Conservation (phyloP, 2,797 vertebrate species). For the Coregonus ussuriensis region DNA sequence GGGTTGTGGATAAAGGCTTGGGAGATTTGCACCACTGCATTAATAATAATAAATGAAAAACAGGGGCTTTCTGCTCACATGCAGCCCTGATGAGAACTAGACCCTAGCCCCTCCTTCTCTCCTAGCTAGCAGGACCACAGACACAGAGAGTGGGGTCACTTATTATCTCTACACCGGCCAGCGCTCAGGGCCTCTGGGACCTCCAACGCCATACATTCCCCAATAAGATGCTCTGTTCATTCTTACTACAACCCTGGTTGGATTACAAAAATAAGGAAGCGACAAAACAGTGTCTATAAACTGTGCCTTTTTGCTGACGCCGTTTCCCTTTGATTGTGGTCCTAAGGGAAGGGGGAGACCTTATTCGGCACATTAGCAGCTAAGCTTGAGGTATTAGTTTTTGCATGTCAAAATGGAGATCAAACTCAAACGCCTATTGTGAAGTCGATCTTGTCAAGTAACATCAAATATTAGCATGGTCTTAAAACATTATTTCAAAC, state of each 20-base stretch:
- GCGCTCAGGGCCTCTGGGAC: slow-evolving; percentile 43
- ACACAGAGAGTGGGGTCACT: slow-evolving; percentile 29
- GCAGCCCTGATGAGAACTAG: slow-evolving; percentile 43
- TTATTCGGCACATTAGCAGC: slow-evolving; percentile 82
- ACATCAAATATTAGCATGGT: slow-evolving; percentile 65
- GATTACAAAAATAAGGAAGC: slow-evolving; percentile 75
- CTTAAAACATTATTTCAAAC: slow-evolving; percentile 75
- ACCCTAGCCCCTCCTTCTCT: background rate
- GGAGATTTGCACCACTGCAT: slow-evolving; percentile 69
- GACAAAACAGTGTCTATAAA: slow-evolving; percentile 76
- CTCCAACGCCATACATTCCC: slow-evolving; percentile 63
- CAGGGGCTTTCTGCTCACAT: slow-evolving; percentile 43
- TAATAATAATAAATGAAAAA: slow-evolving; percentile 30
- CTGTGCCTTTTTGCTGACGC: slow-evolving; percentile 67
- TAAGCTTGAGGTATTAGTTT: slow-evolving; percentile 98
- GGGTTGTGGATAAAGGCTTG: slow-evolving; percentile 55
- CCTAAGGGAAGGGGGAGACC: slow-evolving; percentile 67
- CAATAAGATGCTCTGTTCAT: slow-evolving; percentile 31
- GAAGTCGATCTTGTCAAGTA: slow-evolving; percentile 71
- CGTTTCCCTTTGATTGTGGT: slow-evolving; percentile 70
- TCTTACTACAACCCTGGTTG: slow-evolving; percentile 59
- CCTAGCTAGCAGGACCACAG: background rate
- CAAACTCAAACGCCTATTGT: slow-evolving; percentile 89
- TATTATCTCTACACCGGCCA: slow-evolving; percentile 38
- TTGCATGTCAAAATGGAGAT: slow-evolving; percentile 95